Conservation (phyloP, 37 sponge, comb jelly and placozoan genomes). For the Cladorhizidae sp. region DNA sequence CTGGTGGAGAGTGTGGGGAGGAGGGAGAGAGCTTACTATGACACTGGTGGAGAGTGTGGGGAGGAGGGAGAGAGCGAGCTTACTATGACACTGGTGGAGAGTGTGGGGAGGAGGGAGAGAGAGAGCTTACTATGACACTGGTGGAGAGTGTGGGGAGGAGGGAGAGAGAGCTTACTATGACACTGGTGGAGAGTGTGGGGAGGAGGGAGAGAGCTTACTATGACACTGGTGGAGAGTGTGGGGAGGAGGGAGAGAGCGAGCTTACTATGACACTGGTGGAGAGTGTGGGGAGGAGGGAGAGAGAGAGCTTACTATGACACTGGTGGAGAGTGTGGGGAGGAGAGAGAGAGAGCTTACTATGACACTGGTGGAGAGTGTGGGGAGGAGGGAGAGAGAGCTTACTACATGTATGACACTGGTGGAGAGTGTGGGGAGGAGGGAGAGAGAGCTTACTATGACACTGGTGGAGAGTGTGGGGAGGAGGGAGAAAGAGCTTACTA, state of each 20-base stretch:
- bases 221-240: slow-evolving; percentile 81
- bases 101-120: slow-evolving; percentile 79
- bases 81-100: slow-evolving; percentile 84
- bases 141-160: slow-evolving; percentile 84
- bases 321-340: slow-evolving; percentile 83
- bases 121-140: slow-evolving; percentile 64
- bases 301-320: slow-evolving; percentile 56
- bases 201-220: slow-evolving; percentile 59
- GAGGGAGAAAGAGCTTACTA: slow-evolving; percentile 51
- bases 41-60: slow-evolving; percentile 83
- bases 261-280: slow-evolving; percentile 79
- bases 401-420: slow-evolving; percentile 86
- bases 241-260: slow-evolving; percentile 63
- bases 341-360: slow-evolving; percentile 58
- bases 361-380: slow-evolving; percentile 82
- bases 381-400: slow-evolving; percentile 45
- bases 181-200: slow-evolving; percentile 84
- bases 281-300: slow-evolving; percentile 83
- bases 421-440: slow-evolving; percentile 83
- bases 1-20: slow-evolving; percentile 85
- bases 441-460: slow-evolving; percentile 51
- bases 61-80: slow-evolving; percentile 44
- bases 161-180: slow-evolving; percentile 46
- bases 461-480: slow-evolving; percentile 85
- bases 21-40: slow-evolving; percentile 53